A percentile compares a stretch with the other conserved stretches of the same genome.
Conservation (phyloP, 2,113 vertebrate species). For the Euleptes europaea region DNA sequence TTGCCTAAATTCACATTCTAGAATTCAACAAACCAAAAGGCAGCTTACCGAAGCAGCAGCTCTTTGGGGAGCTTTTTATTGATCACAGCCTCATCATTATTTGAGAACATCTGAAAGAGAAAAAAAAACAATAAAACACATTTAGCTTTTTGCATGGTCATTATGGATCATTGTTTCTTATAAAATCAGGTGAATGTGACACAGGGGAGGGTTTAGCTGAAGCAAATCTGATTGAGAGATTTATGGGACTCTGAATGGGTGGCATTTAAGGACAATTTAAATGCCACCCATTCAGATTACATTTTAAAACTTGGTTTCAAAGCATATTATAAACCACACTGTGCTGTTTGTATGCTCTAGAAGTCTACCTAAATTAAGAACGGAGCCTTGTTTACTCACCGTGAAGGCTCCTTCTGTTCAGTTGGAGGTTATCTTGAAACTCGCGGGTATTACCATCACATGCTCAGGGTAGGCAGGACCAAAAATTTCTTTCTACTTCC, state of each 20-base stretch:
- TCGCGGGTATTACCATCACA: too few species aligned
- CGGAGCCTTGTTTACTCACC: too few species aligned
- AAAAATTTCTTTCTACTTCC: too few species aligned
- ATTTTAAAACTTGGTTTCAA: constrained; percentile 1
- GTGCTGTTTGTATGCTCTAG: not conserved
- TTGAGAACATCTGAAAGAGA: constrained; percentile 95
- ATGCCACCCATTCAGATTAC: not conserved
- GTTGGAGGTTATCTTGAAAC: too few species aligned
- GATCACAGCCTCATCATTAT: constrained; percentile 95
- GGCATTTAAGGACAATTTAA: not conserved
- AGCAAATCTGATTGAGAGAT: not conserved
- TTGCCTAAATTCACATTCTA: not conserved
- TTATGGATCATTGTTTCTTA: not conserved
- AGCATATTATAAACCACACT: not conserved
- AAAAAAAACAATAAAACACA: constrained; percentile 18
- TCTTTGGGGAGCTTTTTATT: constrained; percentile 99
- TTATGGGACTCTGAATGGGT: not conserved
- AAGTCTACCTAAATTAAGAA: not conserved
- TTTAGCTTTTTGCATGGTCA: not conserved
- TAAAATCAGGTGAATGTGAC: not conserved
- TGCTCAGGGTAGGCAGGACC: too few species aligned
- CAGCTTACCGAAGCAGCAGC: constrained; percentile 88
- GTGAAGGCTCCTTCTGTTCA: too few species aligned
- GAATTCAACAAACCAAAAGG: not conserved
- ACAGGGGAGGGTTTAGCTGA: not conserved